Evolutionary conservation across 2,888 invertebrate species (phyloP), one percentile per base, ranked within the genome.

Genomic region (Camponotus fellah): DNA sequence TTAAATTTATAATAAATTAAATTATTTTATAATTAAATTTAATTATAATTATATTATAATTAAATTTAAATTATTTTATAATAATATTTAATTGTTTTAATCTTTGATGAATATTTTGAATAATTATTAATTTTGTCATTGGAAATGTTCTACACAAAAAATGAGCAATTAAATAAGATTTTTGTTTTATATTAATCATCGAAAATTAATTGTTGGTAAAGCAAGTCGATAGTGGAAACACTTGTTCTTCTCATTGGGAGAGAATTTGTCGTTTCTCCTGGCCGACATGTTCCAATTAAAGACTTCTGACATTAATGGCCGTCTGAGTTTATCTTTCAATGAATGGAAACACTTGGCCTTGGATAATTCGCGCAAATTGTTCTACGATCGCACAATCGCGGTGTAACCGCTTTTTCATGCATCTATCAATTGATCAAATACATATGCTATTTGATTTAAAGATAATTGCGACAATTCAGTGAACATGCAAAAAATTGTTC

Each of bases 211-310:
- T 37, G 17, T n/a, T 34, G 17, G 0, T 5, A 5, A 46, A 34
- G 3, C 8, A 26, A 40, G 17, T 34, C 5, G 14, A 32, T 34
- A 4, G n/a, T 43, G 26, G 32, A 66, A 65, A 40, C 56, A 71
- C 40, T 66, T 53, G 53, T 53, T 71, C 64, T 58, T 37, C 49
- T 66, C 32, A 32, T 37, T 4, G 14, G 3, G 26, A 40, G 60
- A 79, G 72, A 68, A 72, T 83, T 83, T 53, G 53, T 84, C 71
- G 60, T 69, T 53, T 69, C 72, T 84, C 21, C 46, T 86, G 37
- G 82, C 74, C 69, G 79, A 83, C 69, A 62, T 69, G 64, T 69
- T 86, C 69, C 80, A 88, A 89, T 85, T 89, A 90, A 86, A 83
- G 68, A 46, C 62, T 86, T 71, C 69, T 79, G 75, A 77, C 80